Conservation (phyloP, 2,888 invertebrate genomes). For the Cyclophora punctaria region DNA sequence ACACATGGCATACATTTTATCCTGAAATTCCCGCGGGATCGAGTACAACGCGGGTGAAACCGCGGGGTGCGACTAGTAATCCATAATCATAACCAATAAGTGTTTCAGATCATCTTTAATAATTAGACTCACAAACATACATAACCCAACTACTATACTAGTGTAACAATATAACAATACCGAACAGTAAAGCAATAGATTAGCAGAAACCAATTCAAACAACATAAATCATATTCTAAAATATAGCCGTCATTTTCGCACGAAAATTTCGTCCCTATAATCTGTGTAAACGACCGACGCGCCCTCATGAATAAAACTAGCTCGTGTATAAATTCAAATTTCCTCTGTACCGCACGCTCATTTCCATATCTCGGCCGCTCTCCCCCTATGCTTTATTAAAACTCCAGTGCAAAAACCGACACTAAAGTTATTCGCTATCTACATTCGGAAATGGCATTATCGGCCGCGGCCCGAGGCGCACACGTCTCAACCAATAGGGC, state of each 20-base stretch:
- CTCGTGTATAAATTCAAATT: slow-evolving; percentile 75
- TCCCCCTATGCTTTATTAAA: slow-evolving; percentile 72
- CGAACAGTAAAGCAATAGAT: slow-evolving; percentile 4
- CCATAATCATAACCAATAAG: too few species aligned
- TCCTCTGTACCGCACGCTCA: slow-evolving; percentile 71
- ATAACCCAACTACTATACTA: too few species aligned
- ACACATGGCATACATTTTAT: too few species aligned
- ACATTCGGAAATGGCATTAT: slow-evolving; percentile 71
- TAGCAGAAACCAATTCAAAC: slow-evolving; percentile 16
- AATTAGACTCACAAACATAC: too few species aligned
- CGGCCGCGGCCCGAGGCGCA: slow-evolving; percentile 62
- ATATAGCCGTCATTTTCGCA: slow-evolving; percentile 34
- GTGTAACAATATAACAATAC: too few species aligned
- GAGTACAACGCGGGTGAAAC: too few species aligned
- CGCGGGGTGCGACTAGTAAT: too few species aligned
- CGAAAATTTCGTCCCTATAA: slow-evolving; percentile 39
- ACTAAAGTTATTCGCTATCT: slow-evolving; percentile 68
- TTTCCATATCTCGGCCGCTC: slow-evolving; percentile 69
- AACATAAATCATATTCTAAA: slow-evolving; percentile 26
- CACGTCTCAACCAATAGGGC: slow-evolving; percentile 75
- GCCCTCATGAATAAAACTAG: slow-evolving; percentile 71
- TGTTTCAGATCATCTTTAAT: too few species aligned
- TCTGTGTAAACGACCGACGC: slow-evolving; percentile 34
- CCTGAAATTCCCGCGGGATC: too few species aligned
- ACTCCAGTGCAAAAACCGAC: slow-evolving; percentile 68